phyloP scores from a whole-genome alignment of 2,888 invertebrate genomes.

The Venusia cambrica region DNA sequence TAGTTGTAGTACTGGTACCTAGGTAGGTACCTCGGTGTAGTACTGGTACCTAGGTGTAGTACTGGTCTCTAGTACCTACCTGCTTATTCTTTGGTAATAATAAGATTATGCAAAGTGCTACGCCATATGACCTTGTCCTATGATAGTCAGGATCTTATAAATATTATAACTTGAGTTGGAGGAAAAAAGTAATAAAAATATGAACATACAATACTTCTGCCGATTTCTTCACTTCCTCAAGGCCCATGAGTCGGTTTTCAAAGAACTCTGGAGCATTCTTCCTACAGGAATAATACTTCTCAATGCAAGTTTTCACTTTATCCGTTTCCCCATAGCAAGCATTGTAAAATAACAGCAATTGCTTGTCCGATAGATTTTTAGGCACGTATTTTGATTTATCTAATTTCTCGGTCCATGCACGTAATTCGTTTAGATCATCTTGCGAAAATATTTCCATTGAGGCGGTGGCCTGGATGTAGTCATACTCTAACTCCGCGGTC shows the following conservation, averaged over 20 bases:
- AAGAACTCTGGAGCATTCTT: conserved; percentile 84
- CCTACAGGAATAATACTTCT: conserved; percentile 81
- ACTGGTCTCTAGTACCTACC: too few species aligned
- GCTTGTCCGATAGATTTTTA: conserved; percentile 79
- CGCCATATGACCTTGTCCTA: too few species aligned
- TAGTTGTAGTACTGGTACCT: too few species aligned
- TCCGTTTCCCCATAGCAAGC: conserved; percentile 83
- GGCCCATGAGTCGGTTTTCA: conserved; percentile 75
- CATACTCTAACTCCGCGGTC: conserved; percentile 66
- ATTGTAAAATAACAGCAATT: conserved; percentile 83
- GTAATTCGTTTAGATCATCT: conserved; percentile 65
- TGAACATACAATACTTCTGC: conserved; percentile 78
- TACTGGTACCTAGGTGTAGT: too few species aligned
- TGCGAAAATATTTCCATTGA: conserved; percentile 75
- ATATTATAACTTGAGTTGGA: too few species aligned
- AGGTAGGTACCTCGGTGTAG: too few species aligned
- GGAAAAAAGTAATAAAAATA: neutral
- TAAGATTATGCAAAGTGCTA: too few species aligned
- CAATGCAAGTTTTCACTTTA: conserved; percentile 82
- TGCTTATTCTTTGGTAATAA: too few species aligned
- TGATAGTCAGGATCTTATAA: too few species aligned
- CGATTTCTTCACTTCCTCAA: conserved; percentile 67
- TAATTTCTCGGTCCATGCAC: conserved; percentile 68
- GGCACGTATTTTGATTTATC: conserved; percentile 75
- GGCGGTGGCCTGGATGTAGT: conserved; percentile 62